Evolutionary conservation across 2,113 vertebrate genomes (phyloP).

Genomic region (Scortum barcoo): DNA sequence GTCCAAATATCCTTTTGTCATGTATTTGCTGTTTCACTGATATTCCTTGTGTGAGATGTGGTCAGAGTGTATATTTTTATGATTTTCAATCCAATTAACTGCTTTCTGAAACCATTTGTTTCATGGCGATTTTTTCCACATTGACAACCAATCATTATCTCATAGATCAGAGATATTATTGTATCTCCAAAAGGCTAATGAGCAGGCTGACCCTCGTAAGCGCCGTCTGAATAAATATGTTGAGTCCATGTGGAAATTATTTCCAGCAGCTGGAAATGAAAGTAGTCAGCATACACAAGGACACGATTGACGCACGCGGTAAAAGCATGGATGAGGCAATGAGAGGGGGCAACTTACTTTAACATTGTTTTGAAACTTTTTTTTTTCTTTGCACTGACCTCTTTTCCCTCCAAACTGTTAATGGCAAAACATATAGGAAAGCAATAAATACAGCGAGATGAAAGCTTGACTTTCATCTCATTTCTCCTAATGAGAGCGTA

Average conservation of each 20-base stretch:
- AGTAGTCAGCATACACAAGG: background rate
- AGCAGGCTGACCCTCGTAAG: background rate
- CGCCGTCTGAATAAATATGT: background rate
- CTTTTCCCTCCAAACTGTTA: constrained; percentile 12
- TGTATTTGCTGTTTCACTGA: background rate
- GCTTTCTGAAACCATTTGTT: background rate
- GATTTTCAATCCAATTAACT: background rate
- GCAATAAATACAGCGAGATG: constrained; percentile 13
- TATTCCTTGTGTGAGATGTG: background rate
- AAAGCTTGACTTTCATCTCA: constrained; percentile 40
- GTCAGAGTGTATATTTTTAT: background rate
- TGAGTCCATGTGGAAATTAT: background rate
- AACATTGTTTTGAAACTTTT: background rate
- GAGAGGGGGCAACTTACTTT: background rate
- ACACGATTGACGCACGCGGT: background rate
- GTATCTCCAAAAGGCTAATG: background rate
- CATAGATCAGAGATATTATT: background rate
- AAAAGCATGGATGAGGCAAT: constrained; percentile 8
- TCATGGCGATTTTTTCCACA: background rate
- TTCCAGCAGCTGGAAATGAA: no score
- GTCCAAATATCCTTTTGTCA: background rate
- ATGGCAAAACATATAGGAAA: constrained; percentile 2
- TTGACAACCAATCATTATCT: background rate
- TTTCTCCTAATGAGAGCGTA: constrained; percentile 29
- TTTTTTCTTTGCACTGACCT: constrained; percentile 1